Evolutionary conservation across 2,888 invertebrate genomes (phyloP), one percentile per base, ranked within the genome.

Genomic region (Lucinisca nassula): DNA sequence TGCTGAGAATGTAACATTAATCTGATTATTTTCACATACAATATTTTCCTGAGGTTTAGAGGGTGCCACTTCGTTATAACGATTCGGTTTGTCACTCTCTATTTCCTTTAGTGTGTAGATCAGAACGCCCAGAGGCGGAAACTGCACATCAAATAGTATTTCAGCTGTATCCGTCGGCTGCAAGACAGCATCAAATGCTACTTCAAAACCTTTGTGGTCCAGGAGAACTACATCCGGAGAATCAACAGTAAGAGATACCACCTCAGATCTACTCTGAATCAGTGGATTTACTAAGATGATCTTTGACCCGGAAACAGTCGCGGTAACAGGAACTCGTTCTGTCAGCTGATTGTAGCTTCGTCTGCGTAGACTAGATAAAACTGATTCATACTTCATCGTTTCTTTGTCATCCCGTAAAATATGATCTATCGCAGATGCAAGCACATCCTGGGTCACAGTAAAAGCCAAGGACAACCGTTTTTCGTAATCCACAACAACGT

Each of bases 401-500:
- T 8, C 14, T 49, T 49, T 74, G 12, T 51, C 70, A 14, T 82
- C 61, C 8, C 61, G 21, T 2, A 87, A 4, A 0, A 90, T 40
- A 49, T 74, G 79, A 27, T 82, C 72, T 6, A 87, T 37, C 8
- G 82, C 85, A 17, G 76, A 30, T 24, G 85, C 35, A 17, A 90
- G 75, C 6, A 84, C 85, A 1, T 51, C 75, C 40, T 88, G 90
- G 21, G 85, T 74, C 17, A 72, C 61, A 3, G 80, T 79, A 55
- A 88, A 88, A 21, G 82, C 83, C 21, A 74, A 79, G 40, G 90
- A 76, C 24, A 96, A 88, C 77, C 94, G 89, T 21, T 85, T 70
- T 90, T 95, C 95, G 78, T 99, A 99, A 96, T 99, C 99, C 84
- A 98, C 97, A 98, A 99, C 99, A 0, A 99, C 99, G 92, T 97